Evolutionary conservation across 2,113 vertebrate species (phyloP).

Genomic region (Cottus gobio): DNA sequence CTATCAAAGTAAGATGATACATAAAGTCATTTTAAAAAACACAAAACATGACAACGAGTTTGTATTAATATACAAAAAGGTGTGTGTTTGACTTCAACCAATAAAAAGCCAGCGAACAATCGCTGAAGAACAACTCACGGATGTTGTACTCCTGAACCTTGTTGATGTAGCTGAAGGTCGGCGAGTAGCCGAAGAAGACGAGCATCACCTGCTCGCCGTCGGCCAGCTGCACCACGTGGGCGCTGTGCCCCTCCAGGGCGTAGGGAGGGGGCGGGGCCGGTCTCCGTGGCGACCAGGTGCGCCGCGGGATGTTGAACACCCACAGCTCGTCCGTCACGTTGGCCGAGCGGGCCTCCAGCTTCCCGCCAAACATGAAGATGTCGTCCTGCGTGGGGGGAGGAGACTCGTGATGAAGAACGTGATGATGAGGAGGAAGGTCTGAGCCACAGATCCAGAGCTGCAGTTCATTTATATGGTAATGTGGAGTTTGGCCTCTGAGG

Average conservation of each 20-base stretch:
- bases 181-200: conserved; percentile 91
- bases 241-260: conserved; percentile 90
- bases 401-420: not conserved
- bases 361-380: conserved; percentile 95
- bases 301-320: conserved; percentile 89
- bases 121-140: conserved; percentile 42
- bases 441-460: not conserved
- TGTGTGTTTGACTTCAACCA: conserved; percentile 4
- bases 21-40: too few species aligned
- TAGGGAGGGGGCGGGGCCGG: conserved; percentile 87
- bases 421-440: too few species aligned
- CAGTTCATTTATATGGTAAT: not conserved
- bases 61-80: not conserved
- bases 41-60: too few species aligned
- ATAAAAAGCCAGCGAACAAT: conserved; percentile 32
- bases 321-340: conserved; percentile 92
- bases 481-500: not conserved
- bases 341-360: conserved; percentile 86
- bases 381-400: conserved; percentile 78
- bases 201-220: conserved; percentile 90
- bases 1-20: too few species aligned
- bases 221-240: conserved; percentile 88
- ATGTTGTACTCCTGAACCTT: conserved; percentile 92
- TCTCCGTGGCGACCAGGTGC: conserved; percentile 84
- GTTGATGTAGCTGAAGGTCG: conserved; percentile 91